Percentiles rank a stretch among this genome's conserved stretches.
These are phyloP conservation scores for Machimus atricapillus DNA, from an alignment of 2,888 invertebrate species.

Conservation along the genomic window DNA sequence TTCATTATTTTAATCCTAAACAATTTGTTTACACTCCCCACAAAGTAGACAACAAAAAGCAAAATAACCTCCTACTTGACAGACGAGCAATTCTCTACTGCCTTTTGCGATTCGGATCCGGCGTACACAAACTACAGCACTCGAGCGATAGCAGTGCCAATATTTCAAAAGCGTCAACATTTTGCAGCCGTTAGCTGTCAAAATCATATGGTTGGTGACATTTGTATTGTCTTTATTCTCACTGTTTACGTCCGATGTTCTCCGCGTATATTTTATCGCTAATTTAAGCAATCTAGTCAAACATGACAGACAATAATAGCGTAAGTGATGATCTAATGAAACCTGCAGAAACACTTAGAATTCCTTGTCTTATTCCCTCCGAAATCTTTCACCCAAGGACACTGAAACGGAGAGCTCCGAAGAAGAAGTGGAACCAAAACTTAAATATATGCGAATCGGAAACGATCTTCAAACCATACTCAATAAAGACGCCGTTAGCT, in stretches of 20 bases:
- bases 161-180: background rate
- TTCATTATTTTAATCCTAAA: background rate
- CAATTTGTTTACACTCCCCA: background rate
- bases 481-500: conserved; percentile 83
- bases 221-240: background rate
- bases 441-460: conserved; percentile 88
- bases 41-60: background rate
- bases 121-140: background rate
- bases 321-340: conserved; percentile 32
- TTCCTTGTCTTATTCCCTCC: background rate
- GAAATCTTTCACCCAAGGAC: conserved; percentile 46
- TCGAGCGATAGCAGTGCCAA: background rate
- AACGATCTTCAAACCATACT: conserved; percentile 88
- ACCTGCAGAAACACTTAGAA: background rate
- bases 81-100: background rate
- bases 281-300: background rate
- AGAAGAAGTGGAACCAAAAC: conserved; percentile 80
- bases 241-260: conserved; percentile 1
- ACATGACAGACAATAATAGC: conserved; percentile 46
- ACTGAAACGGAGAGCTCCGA: conserved; percentile 57
- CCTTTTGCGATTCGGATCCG: background rate
- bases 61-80: background rate
- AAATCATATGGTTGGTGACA: conserved; percentile 43
- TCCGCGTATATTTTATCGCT: background rate
- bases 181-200: background rate